phyloP scores from a whole-genome alignment of 2,113 vertebrate genomes.

The Petaurus breviceps region DNA sequence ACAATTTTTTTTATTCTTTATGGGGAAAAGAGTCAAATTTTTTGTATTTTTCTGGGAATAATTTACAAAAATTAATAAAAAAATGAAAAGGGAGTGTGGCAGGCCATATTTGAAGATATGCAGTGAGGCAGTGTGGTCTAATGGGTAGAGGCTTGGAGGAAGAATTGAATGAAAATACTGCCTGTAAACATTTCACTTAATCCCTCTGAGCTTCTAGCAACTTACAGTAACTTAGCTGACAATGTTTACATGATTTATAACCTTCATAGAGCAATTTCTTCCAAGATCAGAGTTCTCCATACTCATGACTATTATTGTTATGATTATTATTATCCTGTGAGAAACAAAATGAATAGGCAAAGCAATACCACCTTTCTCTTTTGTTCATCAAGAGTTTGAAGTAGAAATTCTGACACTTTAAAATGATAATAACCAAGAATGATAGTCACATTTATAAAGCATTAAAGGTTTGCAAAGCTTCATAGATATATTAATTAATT shows the following conservation, averaged over 20 bases:
- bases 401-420: background rate
- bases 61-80: background rate
- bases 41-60: background rate
- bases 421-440: background rate
- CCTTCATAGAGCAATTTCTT: background rate
- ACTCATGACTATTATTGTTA: background rate
- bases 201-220: background rate
- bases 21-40: background rate
- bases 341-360: background rate
- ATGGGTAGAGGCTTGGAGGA: background rate
- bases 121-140: background rate
- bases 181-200: background rate
- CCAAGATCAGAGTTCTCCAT: background rate
- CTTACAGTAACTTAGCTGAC: background rate
- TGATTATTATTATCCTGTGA: background rate
- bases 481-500: background rate
- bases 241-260: background rate
- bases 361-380: background rate
- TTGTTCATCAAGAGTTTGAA: background rate
- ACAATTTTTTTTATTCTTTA: slow-evolving; percentile 11
- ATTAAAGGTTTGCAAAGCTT: background rate
- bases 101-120: background rate
- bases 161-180: background rate
- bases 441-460: background rate
- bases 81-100: background rate